Base-by-base conservation (phyloP, 2,113 vertebrate genomes). In the Paradisaea rubra region DNA sequence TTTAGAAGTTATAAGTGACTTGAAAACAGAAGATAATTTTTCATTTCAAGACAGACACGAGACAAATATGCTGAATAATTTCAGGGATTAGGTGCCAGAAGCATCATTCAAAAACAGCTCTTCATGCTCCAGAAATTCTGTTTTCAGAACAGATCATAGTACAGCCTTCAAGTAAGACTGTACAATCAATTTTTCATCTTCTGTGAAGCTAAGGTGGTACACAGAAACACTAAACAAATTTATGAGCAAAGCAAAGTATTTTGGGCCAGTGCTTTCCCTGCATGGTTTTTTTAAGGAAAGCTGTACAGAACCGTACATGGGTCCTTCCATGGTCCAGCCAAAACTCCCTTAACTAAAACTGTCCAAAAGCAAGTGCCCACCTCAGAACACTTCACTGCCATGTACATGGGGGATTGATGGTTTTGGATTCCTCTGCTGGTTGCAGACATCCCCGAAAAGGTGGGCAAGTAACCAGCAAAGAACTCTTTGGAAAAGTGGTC, bases 51-150 rank as follows among this genome's bases (percentile, higher is more conserved):
- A 70, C 31, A 85, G 37, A 68, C 44, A 60, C 0, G 0, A 82
- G 25, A 85, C 82, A 92, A 89, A 80, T 17, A 56, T 7, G n/a
- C 53, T 81, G 84, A 81, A 89, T 81, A 81, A 89, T 79, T 84
- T 73, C 30, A 59, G 81, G 60, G 25, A 28, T 49, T 42, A 89
- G 69, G n/a, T 79, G 86, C 49, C 81, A 93, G 81, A 89, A 85
- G 41, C 70, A 47, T 91, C 81, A 53, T n/a, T 91, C 65, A 85
- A 68, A 74, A 87, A 0, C 69, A 89, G 77, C 44, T 94, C 35
- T 79, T 86, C 65, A 65, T 57, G 89, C 86, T 89, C 68, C 66
- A 86, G 2, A 89, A 78, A 70, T 27, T 71, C 37, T 56, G 27
- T 52, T 93, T 88, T 64, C 91, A 91, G 65, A 88, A 49, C 52